Evolutionary conservation across 2,888 invertebrate species (phyloP), one percentile per base, ranked within the genome.

Genomic region (Byasa hedistus): DNA sequence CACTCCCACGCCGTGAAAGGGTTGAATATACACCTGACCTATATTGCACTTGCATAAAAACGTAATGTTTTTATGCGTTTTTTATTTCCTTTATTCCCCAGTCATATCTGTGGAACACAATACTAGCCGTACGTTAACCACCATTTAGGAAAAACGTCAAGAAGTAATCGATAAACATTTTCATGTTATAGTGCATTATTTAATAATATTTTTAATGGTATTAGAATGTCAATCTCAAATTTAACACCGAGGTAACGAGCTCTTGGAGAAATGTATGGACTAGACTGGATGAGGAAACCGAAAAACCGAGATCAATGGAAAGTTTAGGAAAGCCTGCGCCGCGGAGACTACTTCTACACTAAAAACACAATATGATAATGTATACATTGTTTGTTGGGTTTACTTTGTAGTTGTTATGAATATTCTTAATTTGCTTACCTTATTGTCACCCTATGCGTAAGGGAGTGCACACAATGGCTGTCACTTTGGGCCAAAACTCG

Each of bases 11-110:
- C 86, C 78, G 73, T 79, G 85, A 89, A 91, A 91, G 91, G 91
- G 91, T 91, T 91, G 84, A 84, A 75, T 80, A 82, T 87, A 84
- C 91, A 91, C 91, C 91, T 91, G 91, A 91, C 91, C 91, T 90
- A 91, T 86, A 91, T 91, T 89, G 84, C 75, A 78, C 76, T 82
- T 74, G 72, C 73, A 73, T 78, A 76, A 79, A 83, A 81, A 84
- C 79, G 76, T 75, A 71, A 32, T 81, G 82, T 86, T 88, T 89
- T 89, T 84, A 85, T 80, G 81, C 77, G 78, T 75, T 75, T 85
- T 91, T 91, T 90, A 89, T 24, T 85, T 86, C 83, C 81, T 83
- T 84, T 85, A 85, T 86, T 76, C 77, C 77, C 79, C 82, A 69
- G 63, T 69, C 70, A 69, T 69, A 78, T 78, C 76, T 79, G 76